A percentile compares a stretch with the other conserved stretches of the same genome.
Conservation (phyloP, 2,888 invertebrate genomes). For the Meghimatium bilineatum region DNA sequence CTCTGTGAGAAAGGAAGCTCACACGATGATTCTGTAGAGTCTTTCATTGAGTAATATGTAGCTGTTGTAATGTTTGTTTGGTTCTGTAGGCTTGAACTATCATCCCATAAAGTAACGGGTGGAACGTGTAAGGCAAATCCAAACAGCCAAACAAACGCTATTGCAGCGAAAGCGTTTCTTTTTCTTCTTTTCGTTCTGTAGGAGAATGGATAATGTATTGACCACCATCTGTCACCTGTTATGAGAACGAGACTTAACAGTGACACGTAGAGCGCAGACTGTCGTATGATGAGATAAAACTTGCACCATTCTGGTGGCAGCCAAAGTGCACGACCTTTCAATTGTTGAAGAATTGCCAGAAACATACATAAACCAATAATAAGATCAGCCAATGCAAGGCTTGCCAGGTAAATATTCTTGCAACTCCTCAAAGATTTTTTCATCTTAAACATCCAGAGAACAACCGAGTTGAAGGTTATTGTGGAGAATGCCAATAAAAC, state of each 20-base stretch:
- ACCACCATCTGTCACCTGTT: slow-evolving; percentile 71
- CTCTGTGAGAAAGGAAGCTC: slow-evolving; percentile 59
- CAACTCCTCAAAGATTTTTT: slow-evolving; percentile 62
- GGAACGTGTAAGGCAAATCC: slow-evolving; percentile 63
- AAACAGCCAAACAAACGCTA: slow-evolving; percentile 62
- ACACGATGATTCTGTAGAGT: slow-evolving; percentile 41
- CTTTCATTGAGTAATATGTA: neutral
- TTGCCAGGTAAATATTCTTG: slow-evolving; percentile 69
- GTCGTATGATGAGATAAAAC: slow-evolving; percentile 57
- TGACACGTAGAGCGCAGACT: slow-evolving; percentile 65
- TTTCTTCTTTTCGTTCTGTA: slow-evolving; percentile 65
- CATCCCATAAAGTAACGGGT: slow-evolving; percentile 61
- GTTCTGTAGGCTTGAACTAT: neutral
- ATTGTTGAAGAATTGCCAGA: slow-evolving; percentile 60
- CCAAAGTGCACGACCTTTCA: slow-evolving; percentile 41
- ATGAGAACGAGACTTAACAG: slow-evolving; percentile 68
- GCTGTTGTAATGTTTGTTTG: neutral
- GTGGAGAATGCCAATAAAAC: slow-evolving; percentile 61
- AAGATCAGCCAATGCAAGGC: slow-evolving; percentile 67
- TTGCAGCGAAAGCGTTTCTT: slow-evolving; percentile 58
- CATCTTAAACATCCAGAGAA: slow-evolving; percentile 64
- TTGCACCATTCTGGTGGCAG: slow-evolving; percentile 52
- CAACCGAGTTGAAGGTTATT: slow-evolving; percentile 63
- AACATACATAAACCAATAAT: slow-evolving; percentile 67
- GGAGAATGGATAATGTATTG: slow-evolving; percentile 68